A percentile compares a stretch with the other conserved stretches of the same genome.
phyloP scores from a whole-genome alignment of 2,797 vertebrate species.

The Rhinogobio ventralis region DNA sequence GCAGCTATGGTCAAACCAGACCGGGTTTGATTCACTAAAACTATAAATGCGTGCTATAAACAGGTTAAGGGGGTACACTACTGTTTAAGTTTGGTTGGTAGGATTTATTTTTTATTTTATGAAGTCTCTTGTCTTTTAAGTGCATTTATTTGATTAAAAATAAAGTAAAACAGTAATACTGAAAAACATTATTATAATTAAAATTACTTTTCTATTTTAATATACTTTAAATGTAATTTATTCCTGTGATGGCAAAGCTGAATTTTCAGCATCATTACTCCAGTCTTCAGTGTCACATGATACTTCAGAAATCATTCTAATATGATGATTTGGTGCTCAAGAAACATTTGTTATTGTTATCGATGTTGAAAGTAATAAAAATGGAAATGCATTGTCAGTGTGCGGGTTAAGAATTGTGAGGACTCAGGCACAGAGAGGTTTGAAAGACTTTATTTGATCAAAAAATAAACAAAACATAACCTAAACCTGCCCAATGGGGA shows the following conservation, averaged over 20 bases:
- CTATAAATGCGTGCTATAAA: not conserved
- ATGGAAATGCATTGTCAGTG: no score
- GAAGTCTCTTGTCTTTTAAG: not conserved
- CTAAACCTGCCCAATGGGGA: no score
- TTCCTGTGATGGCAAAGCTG: not conserved
- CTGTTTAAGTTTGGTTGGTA: not conserved
- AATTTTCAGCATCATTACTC: not conserved
- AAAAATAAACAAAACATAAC: no score
- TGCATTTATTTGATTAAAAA: not conserved
- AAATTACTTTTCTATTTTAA: not conserved
- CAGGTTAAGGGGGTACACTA: not conserved
- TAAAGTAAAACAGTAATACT: not conserved
- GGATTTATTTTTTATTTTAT: not conserved
- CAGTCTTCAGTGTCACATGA: not conserved
- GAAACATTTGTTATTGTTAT: not conserved
- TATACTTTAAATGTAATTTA: not conserved
- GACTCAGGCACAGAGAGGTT: no score
- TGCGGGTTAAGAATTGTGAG: no score
- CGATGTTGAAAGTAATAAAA: not conserved
- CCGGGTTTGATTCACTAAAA: not conserved
- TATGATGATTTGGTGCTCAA: not conserved
- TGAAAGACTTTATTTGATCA: no score
- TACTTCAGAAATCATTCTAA: not conserved
- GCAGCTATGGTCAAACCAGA: not conserved
- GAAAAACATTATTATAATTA: not conserved